Evolutionary conservation across 2,113 vertebrate genomes (phyloP).

Genomic region (Fulmarus glacialis): DNA sequence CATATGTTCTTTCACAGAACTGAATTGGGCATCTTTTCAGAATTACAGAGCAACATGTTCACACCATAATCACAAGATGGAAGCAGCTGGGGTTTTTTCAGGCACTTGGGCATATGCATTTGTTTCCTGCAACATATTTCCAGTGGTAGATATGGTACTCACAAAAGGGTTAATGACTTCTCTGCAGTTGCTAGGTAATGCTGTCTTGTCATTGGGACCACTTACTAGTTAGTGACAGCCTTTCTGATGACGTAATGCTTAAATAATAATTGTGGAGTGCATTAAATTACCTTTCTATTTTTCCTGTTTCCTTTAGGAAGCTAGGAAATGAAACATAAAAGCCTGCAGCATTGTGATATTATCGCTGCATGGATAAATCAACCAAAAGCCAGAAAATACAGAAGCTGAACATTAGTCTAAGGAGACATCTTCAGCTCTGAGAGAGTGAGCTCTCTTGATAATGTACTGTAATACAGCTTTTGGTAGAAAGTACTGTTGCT

Average conservation of each 20-base stretch:
- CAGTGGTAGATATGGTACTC: background rate
- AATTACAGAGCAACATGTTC: conserved; percentile 38
- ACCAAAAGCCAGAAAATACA: background rate
- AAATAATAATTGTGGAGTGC: conserved; percentile 29
- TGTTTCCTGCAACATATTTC: background rate
- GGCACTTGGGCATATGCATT: background rate
- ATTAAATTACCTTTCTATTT: conserved; percentile 25
- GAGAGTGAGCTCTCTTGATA: background rate
- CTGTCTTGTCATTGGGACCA: conserved; percentile 39
- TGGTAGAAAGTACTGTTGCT: background rate
- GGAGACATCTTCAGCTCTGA: background rate
- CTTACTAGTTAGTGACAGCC: conserved; percentile 42
- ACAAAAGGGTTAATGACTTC: conserved; percentile 49
- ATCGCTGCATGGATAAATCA: conserved; percentile 28
- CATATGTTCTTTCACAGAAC: background rate
- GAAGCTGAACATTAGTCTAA: conserved; percentile 26
- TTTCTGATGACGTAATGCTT: conserved; percentile 58
- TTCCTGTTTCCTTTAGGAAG: conserved; percentile 35
- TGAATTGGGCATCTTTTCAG: conserved; percentile 16
- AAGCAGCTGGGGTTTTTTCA: background rate
- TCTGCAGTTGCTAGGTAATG: conserved; percentile 63
- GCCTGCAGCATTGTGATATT: background rate
- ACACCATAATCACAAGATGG: background rate
- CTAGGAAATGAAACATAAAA: conserved; percentile 45
- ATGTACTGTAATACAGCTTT: background rate